A percentile compares a stretch with the other conserved stretches of the same genome.
Conservation (phyloP, 1,140 invertebrate species). For the Lanistes nyassanus region DNA sequence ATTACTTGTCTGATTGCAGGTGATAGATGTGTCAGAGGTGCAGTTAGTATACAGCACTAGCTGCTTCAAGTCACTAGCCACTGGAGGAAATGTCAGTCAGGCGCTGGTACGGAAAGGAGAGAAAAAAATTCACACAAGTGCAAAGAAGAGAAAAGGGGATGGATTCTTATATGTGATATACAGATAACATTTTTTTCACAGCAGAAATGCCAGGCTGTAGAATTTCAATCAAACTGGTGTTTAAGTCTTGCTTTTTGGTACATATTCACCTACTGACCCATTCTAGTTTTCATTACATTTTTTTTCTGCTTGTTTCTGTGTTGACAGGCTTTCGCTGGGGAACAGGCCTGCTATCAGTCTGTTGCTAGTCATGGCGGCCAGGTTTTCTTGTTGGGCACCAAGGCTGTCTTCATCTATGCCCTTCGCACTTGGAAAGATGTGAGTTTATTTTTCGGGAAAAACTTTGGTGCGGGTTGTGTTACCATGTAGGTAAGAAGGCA, state of each 20-base stretch:
- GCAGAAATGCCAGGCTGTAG: no score
- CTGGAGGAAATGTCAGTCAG: constrained; percentile 80
- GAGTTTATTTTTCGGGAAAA: constrained; percentile 15
- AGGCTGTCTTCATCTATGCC: constrained; percentile 81
- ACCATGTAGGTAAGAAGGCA: no score
- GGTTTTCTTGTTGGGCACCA: constrained; percentile 85
- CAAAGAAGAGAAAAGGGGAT: no score
- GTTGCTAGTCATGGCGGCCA: constrained; percentile 84
- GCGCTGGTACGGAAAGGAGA: constrained; percentile 75
- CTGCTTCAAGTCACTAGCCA: constrained; percentile 87
- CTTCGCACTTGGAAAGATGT: constrained; percentile 85
- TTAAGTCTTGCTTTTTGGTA: no score
- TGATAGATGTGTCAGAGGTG: constrained; percentile 73
- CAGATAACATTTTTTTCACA: no score
- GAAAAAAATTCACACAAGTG: no score
- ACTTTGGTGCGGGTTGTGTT: no score
- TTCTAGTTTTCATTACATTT: background rate
- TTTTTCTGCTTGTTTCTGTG: background rate
- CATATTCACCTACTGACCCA: no score
- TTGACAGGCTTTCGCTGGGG: constrained; percentile 79
- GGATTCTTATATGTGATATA: no score
- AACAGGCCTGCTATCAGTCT: constrained; percentile 91
- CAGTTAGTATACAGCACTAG: constrained; percentile 89
- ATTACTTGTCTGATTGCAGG: constrained; percentile 35
- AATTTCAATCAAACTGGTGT: no score